Base-by-base conservation (phyloP, 1,140 invertebrate species). In the Drosophila nebulosa region DNA sequence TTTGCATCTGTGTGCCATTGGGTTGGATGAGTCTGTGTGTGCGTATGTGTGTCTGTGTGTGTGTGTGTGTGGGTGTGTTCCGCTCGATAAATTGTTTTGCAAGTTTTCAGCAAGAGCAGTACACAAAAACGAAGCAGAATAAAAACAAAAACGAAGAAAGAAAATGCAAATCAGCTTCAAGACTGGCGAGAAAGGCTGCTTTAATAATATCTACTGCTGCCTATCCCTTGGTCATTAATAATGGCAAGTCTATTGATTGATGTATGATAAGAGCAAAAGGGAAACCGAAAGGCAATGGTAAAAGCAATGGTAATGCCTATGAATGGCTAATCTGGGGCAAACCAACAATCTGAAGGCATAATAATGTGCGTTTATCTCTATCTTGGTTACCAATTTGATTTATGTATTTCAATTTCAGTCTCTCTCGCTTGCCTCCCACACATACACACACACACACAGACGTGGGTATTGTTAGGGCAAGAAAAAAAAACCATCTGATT, bases 321-420 rank as follows among this genome's bases (percentile, higher is more conserved):
- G 39, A 46, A 46, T 46, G 16, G 39, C 39, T 46, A 46, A 46
- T 46, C 39, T 46, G 39, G 9, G 39, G 39, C 39, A 46, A 46
- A 52, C 22, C 22, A 30, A 35, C 53, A 70, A 72, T 74, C 65
- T 76, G 60, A 63, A 67, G 78, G 81, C 81, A 85, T 85, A 85
- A 85, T 85, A 85, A 85, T 86, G 75, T 61, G 80, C 84, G 80
- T 86, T 85, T 85, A 85, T 85, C 80, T 85, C 61, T 80, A 78
- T 46, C 81, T 78, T 85, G 81, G 77, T 86, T 70, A 85, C 81
- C 39, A 71, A 80, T 85, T 78, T 85, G 80, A 85, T 85, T 85
- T 85, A 85, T 85, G 80, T 72, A 80, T 85, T 86, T 86, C 78
- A 72, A 65, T 84, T 85, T 86, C 81, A 74, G 81, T 66, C 58